These are phyloP conservation scores for Nothobranchius kuhntae DNA, from an alignment of 2,113 vertebrate genomes.

Conservation along the genomic window DNA sequence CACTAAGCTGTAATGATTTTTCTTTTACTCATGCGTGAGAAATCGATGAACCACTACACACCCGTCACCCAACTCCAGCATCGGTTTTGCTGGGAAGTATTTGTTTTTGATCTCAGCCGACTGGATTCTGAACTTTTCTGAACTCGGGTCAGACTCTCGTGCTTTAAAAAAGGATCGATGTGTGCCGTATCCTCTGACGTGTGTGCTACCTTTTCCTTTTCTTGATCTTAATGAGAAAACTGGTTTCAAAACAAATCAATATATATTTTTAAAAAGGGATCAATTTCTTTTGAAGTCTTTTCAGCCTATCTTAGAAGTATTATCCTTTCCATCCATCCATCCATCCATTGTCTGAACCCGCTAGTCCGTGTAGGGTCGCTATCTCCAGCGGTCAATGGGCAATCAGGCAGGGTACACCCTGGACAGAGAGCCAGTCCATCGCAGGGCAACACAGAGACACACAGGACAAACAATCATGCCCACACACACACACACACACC, in stretches of 20 bases:
- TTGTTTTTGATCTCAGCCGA: background rate
- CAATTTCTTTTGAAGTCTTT: conserved; percentile 53
- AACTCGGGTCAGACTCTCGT: conserved; percentile 50
- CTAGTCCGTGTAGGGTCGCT: no score
- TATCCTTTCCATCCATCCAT: conserved; percentile 17
- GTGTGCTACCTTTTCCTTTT: conserved; percentile 6
- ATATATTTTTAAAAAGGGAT: conserved; percentile 37
- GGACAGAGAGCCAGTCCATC: no score
- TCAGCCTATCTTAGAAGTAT: conserved; percentile 30
- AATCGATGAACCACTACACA: conserved; percentile 5
- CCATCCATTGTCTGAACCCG: no score
- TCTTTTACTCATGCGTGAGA: conserved; percentile 15
- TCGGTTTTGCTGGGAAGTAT: conserved; percentile 15
- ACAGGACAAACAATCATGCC: no score
- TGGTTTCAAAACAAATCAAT: conserved; percentile 6
- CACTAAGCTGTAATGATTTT: conserved; percentile 29
- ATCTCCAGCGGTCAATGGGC: no score
- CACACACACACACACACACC: no score
- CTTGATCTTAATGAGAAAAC: background rate
- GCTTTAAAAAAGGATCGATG: conserved; percentile 23
- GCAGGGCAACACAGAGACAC: no score
- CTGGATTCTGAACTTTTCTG: conserved; percentile 42
- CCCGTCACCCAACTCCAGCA: conserved; percentile 19
- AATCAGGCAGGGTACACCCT: no score
- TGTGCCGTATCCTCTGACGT: conserved; percentile 41